Percentiles rank a stretch among this genome's conserved stretches.
These are phyloP conservation scores for Ellobius talpinus DNA, from an alignment of 2,113 vertebrate species.

Conservation along the genomic window DNA sequence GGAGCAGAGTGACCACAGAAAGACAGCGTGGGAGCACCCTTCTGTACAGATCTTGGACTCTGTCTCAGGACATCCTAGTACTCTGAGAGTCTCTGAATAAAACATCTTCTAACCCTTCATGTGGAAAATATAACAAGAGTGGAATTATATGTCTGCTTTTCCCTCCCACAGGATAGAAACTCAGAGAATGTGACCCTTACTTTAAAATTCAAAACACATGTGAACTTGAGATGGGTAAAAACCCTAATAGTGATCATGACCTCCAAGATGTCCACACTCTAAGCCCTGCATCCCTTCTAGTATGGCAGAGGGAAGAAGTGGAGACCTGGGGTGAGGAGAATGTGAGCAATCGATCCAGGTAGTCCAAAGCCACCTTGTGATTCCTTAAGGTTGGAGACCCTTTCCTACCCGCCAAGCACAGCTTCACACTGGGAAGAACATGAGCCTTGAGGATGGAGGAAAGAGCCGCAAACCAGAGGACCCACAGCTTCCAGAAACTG, in stretches of 20 bases:
- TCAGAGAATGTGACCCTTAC: background rate
- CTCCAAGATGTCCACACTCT: background rate
- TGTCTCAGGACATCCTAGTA: too few species aligned
- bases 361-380: too few species aligned
- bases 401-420: background rate
- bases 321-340: background rate
- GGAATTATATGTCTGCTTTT: background rate
- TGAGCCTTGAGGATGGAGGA: rapidly evolving
- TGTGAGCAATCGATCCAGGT: background rate
- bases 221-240: background rate
- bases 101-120: background rate
- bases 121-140: background rate
- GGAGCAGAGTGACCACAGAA: background rate
- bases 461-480: background rate
- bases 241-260: too few species aligned
- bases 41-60: rapidly evolving
- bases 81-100: background rate
- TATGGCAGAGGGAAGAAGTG: background rate
- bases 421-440: background rate
- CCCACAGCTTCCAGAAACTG: background rate
- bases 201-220: background rate
- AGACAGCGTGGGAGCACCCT: background rate
- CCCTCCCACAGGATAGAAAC: background rate
- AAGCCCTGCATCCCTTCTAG: background rate
- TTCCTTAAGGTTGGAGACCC: background rate